Base-by-base conservation (phyloP, 2,797 vertebrate species). In the Rallus crepitans region DNA sequence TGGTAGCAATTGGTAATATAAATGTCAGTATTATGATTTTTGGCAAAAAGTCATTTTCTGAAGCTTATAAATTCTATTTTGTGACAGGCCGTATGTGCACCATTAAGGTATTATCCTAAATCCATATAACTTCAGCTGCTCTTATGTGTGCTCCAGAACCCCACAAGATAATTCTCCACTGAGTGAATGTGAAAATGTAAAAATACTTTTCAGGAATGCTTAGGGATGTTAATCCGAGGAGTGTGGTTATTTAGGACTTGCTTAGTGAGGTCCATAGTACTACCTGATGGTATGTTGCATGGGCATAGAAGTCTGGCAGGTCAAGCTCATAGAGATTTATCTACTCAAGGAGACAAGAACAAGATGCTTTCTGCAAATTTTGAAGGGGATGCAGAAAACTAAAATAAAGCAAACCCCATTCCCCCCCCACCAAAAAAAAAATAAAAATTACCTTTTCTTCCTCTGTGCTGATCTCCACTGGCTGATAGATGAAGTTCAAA, bases 151-250 rank as follows among this genome's bases (percentile, higher is more conserved):
- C 31, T 91, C 18, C 39, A 94, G 60, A 25, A 75, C 37, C 68
- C 39, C 57, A 25, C n/a, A 87, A 87, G 48, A 47, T 75, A 94
- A 60, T 82, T 94, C 82, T 82, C 30, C 28, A 53, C 31, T 45
- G 24, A 89, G 13, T 70, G 40, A 90, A 83, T 84, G 42, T 70
- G 52, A 66, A 81, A 82, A 52, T 48, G 16, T 30, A 61, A 94
- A 89, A 89, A 85, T 71, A 59, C 56, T 87, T 94, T 88, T 90
- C 76, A 86, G 50, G 27, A 72, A 66, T 86, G 48, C 33, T 93
- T 83, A 75, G 31, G 57, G 28, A 68, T 71, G 48, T 88, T 90
- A 40, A 65, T 45, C 40, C 57, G 40, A 83, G 78, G 61, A 91
- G 45, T 48, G 6, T 60, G 33, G 5, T 56, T 83, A 42, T 68